phyloP scores from a whole-genome alignment of 2,113 vertebrate genomes.

The Gavialis gangeticus region DNA sequence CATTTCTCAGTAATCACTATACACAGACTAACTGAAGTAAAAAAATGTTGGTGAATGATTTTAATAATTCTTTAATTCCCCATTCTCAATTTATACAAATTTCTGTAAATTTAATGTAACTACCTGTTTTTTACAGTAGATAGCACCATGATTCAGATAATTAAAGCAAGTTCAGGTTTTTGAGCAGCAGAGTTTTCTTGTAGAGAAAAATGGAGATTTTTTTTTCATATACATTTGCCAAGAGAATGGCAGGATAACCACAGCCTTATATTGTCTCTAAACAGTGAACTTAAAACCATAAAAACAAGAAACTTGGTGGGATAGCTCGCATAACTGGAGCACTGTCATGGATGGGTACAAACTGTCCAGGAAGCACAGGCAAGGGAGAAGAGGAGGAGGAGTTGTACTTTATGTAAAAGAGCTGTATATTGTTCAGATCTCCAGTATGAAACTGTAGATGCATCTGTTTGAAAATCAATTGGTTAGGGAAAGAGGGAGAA shows the following conservation, averaged over 20 bases:
- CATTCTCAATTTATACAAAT: background rate
- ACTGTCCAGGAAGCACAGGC: too few species aligned
- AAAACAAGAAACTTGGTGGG: background rate
- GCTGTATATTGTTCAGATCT: too few species aligned
- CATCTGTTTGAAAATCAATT: too few species aligned
- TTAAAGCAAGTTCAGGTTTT: conserved; percentile 49
- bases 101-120: conserved; percentile 40
- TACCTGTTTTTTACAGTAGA: conserved; percentile 49
- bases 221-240: background rate
- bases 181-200: background rate
- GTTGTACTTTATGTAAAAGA: background rate
- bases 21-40: background rate
- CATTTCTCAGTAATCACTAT: background rate
- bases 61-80: background rate
- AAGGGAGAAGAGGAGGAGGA: too few species aligned
- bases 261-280: background rate
- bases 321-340: too few species aligned
- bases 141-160: conserved; percentile 59
- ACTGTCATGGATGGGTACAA: too few species aligned
- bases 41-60: background rate
- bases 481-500: too few species aligned
- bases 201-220: background rate
- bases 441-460: background rate
- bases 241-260: background rate
- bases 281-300: background rate